Evolutionary conservation across 2,888 invertebrate genomes (phyloP), one percentile per base, ranked within the genome.

Genomic region (Hypercompe scribonia): DNA sequence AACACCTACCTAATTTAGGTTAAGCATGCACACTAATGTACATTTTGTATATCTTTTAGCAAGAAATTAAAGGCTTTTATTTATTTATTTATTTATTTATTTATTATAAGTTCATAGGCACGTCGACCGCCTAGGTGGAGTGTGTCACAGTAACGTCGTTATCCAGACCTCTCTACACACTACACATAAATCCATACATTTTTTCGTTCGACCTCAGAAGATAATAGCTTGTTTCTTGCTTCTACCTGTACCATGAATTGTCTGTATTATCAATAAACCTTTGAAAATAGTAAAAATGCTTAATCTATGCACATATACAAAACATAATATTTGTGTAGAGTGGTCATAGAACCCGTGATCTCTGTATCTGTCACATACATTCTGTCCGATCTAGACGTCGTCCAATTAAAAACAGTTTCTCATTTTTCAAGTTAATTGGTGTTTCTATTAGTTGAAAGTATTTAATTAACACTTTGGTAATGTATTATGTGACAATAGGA

Each of bases 401-500:
- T 46, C 46, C 11, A 11, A n/a, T 54, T 54, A n/a, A n/a, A n/a
- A n/a, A 54, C n/a, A 54, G 54, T 21, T 46, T 46, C 11, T 3
- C 50, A 50, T 21, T 39, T 54, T 54, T 18, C 61, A 18, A 66
- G 7, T 58, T 73, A n/a, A 54, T 68, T 72, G 67, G 65, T 33
- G 18, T 21, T 66, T 21, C 63, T 68, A 80, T 74, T 83, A 74
- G 54, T 31, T 67, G 58, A 68, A 42, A 72, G 21, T 61, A 69
- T 34, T 11, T 8, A 18, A 33, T 34, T 65, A 63, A 65, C 28
- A 65, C 36, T 24, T 2, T 11, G 65, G 31, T 64, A 50, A 65
- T 33, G 3, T 50, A 74, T 66, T 28, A 31, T 72, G 28, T 69
- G 34, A 66, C 65, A 74, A n/a, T 71, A 80, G 78, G 82, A 70